Percentiles rank a stretch among this genome's conserved stretches.
Conservation (phyloP, 2,888 invertebrate genomes). For the Yponomeuta sedellus region DNA sequence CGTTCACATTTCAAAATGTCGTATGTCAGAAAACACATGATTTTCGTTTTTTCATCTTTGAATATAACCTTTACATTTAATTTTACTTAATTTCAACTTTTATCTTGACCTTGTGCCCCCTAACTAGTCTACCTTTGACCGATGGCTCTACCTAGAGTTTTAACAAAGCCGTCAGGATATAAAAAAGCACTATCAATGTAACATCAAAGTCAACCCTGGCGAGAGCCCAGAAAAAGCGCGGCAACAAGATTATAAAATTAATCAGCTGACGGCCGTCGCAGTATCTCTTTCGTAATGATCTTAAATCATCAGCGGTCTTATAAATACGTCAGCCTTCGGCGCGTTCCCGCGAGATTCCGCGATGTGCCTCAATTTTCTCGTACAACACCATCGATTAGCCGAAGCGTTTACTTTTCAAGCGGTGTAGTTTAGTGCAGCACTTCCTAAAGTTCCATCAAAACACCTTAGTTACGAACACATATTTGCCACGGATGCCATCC, state of each 20-base stretch:
- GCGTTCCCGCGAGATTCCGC: neutral
- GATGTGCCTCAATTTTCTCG: neutral
- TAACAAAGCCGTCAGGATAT: too few species aligned
- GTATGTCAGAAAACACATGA: too few species aligned
- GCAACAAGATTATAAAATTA: neutral
- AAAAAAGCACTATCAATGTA: neutral
- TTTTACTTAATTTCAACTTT: too few species aligned
- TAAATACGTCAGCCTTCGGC: constrained; percentile 8
- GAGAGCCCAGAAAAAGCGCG: neutral
- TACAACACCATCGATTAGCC: neutral
- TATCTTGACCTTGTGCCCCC: too few species aligned
- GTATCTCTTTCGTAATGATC: constrained; percentile 10
- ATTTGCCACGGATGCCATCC: too few species aligned
- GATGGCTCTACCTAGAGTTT: too few species aligned
- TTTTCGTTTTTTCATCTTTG: too few species aligned
- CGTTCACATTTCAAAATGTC: too few species aligned
- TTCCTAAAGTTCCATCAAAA: too few species aligned
- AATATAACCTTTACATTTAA: too few species aligned
- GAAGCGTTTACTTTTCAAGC: neutral
- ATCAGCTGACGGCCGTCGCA: constrained; percentile 3
- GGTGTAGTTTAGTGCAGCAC: neutral
- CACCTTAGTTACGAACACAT: too few species aligned
- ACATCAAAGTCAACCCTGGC: neutral
- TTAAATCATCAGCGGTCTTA: constrained; percentile 9
- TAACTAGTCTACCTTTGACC: too few species aligned